These are phyloP conservation scores for Boleophthalmus pectinirostris DNA, from an alignment of 2,113 vertebrate genomes.

Conservation along the genomic window DNA sequence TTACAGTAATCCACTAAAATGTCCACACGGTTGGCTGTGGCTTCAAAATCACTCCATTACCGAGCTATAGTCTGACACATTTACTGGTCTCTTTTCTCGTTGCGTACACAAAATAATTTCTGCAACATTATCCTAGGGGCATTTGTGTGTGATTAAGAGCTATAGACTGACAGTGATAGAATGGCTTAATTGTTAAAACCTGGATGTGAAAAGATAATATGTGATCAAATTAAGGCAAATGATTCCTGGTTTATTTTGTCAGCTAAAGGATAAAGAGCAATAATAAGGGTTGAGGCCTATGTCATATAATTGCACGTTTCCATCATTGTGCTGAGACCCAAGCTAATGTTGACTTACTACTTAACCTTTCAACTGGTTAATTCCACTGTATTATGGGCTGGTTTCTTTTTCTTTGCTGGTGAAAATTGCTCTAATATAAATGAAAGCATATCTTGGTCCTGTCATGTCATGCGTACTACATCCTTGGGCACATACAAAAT, in stretches of 20 bases:
- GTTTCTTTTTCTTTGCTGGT: slow-evolving; percentile 43
- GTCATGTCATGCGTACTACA: no score
- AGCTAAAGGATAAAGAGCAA: slow-evolving; percentile 37
- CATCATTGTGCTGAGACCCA: slow-evolving; percentile 68
- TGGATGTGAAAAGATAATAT: slow-evolving; percentile 3
- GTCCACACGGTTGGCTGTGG: slow-evolving; percentile 18
- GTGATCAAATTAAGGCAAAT: slow-evolving; percentile 30
- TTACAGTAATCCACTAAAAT: slow-evolving; percentile 28
- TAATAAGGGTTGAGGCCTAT: slow-evolving; percentile 39
- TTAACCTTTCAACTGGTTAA: slow-evolving; percentile 76
- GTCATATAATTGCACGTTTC: slow-evolving; percentile 69
- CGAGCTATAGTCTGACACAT: slow-evolving; percentile 29
- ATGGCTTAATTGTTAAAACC: slow-evolving; percentile 28
- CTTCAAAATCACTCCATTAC: slow-evolving; percentile 38
- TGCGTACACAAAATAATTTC: slow-evolving; percentile 29
- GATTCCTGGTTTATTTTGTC: slow-evolving; percentile 37
- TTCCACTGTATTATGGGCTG: slow-evolving; percentile 27
- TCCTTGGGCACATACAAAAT: no score
- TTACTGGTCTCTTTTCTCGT: slow-evolving; percentile 36
- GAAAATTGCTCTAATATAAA: slow-evolving; percentile 47
- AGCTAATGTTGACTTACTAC: slow-evolving; percentile 75
- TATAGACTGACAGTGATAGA: slow-evolving; percentile 34
- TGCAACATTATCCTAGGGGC: slow-evolving; percentile 18
- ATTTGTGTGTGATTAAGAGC: slow-evolving; percentile 31
- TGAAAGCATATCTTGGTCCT: no score